Percentiles rank a stretch among this genome's conserved stretches.
phyloP scores from a whole-genome alignment of 2,888 invertebrate species.

The Ethmia dodecea region DNA sequence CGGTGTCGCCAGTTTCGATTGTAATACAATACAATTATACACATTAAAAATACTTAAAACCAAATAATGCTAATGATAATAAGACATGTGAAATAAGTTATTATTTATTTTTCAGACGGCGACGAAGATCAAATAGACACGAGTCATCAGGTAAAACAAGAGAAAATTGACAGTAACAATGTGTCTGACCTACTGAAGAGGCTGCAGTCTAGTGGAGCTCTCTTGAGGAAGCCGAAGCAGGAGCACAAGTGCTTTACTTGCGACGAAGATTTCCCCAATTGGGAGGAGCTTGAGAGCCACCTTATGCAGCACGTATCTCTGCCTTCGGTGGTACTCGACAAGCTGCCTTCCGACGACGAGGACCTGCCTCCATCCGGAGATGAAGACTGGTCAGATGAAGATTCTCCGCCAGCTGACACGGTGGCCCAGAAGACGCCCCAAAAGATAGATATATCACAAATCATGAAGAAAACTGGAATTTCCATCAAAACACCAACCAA shows the following conservation, averaged over 20 bases:
- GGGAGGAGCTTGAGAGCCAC: slow-evolving; percentile 68
- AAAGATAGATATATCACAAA: slow-evolving; percentile 62
- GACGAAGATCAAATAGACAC: slow-evolving; percentile 38
- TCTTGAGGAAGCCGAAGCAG: slow-evolving; percentile 54
- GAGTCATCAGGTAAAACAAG: slow-evolving; percentile 12
- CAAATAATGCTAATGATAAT: too few species aligned
- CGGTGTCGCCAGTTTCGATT: too few species aligned
- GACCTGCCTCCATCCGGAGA: slow-evolving; percentile 54
- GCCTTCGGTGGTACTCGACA: slow-evolving; percentile 67
- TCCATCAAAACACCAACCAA: slow-evolving; percentile 40
- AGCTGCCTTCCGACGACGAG: slow-evolving; percentile 75
- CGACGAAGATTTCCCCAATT: slow-evolving; percentile 61
- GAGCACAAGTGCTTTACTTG: slow-evolving; percentile 72
- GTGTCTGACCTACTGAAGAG: slow-evolving; percentile 53
- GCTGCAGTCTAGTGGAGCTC: slow-evolving; percentile 53
- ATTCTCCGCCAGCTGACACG: slow-evolving; percentile 33
- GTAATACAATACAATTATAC: too few species aligned
- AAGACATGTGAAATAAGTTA: too few species aligned
- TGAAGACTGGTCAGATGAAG: slow-evolving; percentile 68
- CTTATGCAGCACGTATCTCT: slow-evolving; percentile 75
- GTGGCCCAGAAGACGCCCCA: slow-evolving; percentile 28
- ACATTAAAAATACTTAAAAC: too few species aligned
- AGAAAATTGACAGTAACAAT: slow-evolving; percentile 31
- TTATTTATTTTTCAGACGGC: slow-evolving; percentile 24
- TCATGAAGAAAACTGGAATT: slow-evolving; percentile 55